Conservation (phyloP, 2,888 invertebrate genomes). For the Sericinus montela region DNA sequence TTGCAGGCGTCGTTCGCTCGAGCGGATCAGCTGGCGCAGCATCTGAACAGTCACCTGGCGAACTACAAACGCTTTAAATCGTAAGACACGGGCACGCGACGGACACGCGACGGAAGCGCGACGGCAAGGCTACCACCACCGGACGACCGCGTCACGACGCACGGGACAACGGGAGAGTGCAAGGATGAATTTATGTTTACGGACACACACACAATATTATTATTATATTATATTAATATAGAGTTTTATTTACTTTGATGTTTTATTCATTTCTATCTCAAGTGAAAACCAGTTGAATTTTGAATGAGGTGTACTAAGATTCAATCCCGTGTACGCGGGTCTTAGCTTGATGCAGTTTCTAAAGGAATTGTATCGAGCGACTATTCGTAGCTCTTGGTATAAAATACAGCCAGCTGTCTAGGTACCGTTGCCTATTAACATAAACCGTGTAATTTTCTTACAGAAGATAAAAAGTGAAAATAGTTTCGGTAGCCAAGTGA, state of each 20-base stretch:
- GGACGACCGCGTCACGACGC: constrained; percentile 5
- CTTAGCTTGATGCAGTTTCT: too few species aligned
- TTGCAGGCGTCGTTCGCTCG: constrained; percentile 65
- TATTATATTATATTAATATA: constrained; percentile 66
- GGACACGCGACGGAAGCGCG: not conserved
- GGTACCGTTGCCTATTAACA: too few species aligned
- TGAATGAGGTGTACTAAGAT: too few species aligned
- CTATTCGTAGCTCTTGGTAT: too few species aligned
- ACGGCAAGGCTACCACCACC: not conserved
- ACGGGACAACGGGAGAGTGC: constrained; percentile 38
- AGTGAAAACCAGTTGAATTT: too few species aligned
- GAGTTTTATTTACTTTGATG: constrained; percentile 50
- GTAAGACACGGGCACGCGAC: constrained; percentile 27
- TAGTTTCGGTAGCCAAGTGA: too few species aligned
- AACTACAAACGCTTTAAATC: constrained; percentile 72
- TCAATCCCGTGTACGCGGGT: too few species aligned
- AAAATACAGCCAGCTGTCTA: too few species aligned
- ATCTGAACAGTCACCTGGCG: constrained; percentile 72
- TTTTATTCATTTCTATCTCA: constrained; percentile 33
- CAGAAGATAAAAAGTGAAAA: too few species aligned
- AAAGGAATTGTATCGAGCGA: too few species aligned
- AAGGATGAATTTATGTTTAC: constrained; percentile 34
- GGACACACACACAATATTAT: constrained; percentile 46
- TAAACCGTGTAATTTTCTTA: too few species aligned
- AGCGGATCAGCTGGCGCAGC: constrained; percentile 68